A percentile compares a stretch with the other conserved stretches of the same genome.
Conservation (phyloP, 2,888 invertebrate species). For the Gnatocerus cornutus region DNA sequence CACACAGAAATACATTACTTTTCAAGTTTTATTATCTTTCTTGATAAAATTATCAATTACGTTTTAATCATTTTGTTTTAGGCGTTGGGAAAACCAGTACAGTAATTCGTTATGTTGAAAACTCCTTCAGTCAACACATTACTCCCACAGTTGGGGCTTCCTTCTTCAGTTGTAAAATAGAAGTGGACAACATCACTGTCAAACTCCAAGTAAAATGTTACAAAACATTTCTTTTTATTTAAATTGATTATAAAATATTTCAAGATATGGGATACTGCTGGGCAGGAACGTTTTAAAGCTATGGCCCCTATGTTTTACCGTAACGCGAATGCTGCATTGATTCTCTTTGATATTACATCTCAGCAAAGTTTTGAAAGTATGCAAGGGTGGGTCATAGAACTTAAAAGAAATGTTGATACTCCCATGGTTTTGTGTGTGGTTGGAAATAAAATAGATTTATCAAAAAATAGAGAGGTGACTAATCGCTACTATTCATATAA, state of each 20-base stretch:
- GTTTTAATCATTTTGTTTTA: slow-evolving; percentile 64
- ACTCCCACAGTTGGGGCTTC: slow-evolving; percentile 93
- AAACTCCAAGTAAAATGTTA: slow-evolving; percentile 80
- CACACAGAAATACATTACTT: background rate
- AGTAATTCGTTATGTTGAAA: slow-evolving; percentile 86
- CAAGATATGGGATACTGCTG: slow-evolving; percentile 92
- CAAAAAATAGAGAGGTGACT: slow-evolving; percentile 75
- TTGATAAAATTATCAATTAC: slow-evolving; percentile 3
- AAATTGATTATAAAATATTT: background rate
- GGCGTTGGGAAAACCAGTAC: slow-evolving; percentile 94
- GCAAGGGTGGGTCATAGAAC: slow-evolving; percentile 89
- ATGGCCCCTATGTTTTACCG: slow-evolving; percentile 97
- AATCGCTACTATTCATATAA: background rate
- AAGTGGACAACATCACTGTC: slow-evolving; percentile 80
- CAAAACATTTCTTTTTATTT: background rate
- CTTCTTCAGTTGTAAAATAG: slow-evolving; percentile 90
- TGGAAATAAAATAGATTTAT: slow-evolving; percentile 90
- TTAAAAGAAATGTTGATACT: slow-evolving; percentile 85
- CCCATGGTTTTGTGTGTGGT: slow-evolving; percentile 86
- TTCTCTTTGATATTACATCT: slow-evolving; percentile 90
- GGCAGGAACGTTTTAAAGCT: slow-evolving; percentile 89
- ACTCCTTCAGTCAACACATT: slow-evolving; percentile 82
- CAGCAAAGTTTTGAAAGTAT: slow-evolving; percentile 83
- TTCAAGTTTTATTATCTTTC: background rate
- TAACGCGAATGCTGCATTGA: slow-evolving; percentile 90